These are phyloP conservation scores for Petrolisthes cinctipes DNA, from an alignment of 2,888 invertebrate species.

Conservation along the genomic window DNA sequence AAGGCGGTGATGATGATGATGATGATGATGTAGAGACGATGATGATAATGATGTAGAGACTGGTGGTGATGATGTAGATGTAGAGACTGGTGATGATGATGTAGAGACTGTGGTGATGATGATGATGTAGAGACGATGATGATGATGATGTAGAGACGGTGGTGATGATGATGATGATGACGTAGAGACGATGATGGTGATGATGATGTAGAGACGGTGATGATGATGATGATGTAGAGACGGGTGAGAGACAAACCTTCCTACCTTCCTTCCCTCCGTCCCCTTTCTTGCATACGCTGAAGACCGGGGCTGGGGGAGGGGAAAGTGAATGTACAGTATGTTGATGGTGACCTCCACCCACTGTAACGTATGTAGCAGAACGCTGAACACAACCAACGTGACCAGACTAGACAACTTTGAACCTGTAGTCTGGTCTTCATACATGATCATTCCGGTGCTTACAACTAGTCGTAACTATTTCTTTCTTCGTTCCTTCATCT, in stretches of 20 bases:
- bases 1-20: neutral
- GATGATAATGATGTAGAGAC: neutral
- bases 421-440: too few relatives aligned
- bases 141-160: neutral
- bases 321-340: too few relatives aligned
- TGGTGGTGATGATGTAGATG: conserved; percentile 4
- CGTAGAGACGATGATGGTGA: neutral
- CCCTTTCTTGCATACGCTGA: too few relatives aligned
- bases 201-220: neutral
- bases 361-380: too few relatives aligned
- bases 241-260: neutral
- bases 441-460: too few relatives aligned
- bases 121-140: neutral
- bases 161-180: neutral
- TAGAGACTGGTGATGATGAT: neutral
- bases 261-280: too few relatives aligned
- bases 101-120: neutral
- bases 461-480: too few relatives aligned
- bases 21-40: neutral
- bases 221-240: neutral
- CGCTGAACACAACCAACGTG: too few relatives aligned
- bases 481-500: too few relatives aligned
- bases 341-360: too few relatives aligned
- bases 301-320: too few relatives aligned
- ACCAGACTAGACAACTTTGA: too few relatives aligned